Evolutionary conservation across 2,888 invertebrate genomes (phyloP).

Genomic region (Ophion ventricosus): DNA sequence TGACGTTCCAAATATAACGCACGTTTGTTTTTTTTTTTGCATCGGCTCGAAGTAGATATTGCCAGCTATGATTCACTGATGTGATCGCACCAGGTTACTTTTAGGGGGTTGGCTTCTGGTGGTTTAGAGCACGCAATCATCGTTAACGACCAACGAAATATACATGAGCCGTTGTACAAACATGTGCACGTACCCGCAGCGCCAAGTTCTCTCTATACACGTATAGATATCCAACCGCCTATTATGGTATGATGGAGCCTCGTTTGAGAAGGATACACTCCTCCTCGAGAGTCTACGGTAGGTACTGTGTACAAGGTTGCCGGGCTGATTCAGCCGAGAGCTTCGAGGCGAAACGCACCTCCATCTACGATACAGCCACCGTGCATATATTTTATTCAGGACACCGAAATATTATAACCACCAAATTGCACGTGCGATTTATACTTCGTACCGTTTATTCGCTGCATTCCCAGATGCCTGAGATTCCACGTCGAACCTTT

Average conservation of each 20-base stretch:
- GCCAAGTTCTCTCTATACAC: constrained; percentile 18
- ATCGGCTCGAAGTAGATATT: neutral
- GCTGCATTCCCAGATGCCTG: neutral
- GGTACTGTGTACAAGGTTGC: constrained; percentile 69
- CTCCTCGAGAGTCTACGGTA: constrained; percentile 3
- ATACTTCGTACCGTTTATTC: constrained; percentile 2
- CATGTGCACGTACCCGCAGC: constrained; percentile 23
- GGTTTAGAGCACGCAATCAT: constrained; percentile 54
- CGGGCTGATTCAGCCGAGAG: constrained; percentile 79
- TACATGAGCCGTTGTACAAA: constrained; percentile 35
- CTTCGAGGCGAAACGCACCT: constrained; percentile 76
- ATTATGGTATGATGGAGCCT: constrained; percentile 74
- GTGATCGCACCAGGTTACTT: constrained; percentile 21
- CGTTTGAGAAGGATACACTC: constrained; percentile 66
- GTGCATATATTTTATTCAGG: constrained; percentile 26
- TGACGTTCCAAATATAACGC: too few relatives aligned
- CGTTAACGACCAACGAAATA: constrained; percentile 65
- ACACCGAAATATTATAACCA: constrained; percentile 35
- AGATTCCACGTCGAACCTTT: neutral
- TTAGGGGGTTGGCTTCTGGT: constrained; percentile 10
- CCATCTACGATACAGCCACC: constrained; percentile 61
- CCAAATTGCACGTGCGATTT: constrained; percentile 36
- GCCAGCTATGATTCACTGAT: constrained; percentile 12
- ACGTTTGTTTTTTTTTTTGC: neutral
- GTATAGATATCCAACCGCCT: constrained; percentile 43